Percentiles rank a stretch among this genome's conserved stretches.
Evolutionary conservation across 2,797 vertebrate species (phyloP).

Genomic region (Dryobates pubescens): DNA sequence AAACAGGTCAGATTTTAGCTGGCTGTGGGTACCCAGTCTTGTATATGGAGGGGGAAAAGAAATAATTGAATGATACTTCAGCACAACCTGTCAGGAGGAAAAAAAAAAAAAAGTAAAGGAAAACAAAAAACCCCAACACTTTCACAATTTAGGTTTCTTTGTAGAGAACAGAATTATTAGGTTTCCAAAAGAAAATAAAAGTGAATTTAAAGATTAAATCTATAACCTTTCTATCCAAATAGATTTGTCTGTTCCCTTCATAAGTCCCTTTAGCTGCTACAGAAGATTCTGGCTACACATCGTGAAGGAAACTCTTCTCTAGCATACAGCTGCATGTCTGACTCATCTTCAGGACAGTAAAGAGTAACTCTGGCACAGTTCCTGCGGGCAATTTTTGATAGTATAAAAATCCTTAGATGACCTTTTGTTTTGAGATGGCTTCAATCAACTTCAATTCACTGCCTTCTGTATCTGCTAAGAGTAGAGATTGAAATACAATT

Average conservation of each 20-base stretch:
- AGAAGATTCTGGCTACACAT: background rate
- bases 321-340: background rate
- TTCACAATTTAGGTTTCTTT: background rate
- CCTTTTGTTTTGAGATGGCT: background rate
- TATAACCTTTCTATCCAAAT: background rate
- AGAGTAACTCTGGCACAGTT: background rate
- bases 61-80: background rate
- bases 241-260: background rate
- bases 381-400: background rate
- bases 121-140: rapidly evolving
- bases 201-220: background rate
- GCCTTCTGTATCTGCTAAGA: background rate
- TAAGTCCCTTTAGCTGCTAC: background rate
- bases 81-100: rapidly evolving
- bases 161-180: background rate
- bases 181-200: background rate
- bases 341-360: background rate
- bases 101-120: background rate
- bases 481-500: background rate
- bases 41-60: background rate
- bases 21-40: background rate
- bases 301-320: background rate
- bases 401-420: background rate
- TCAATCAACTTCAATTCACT: background rate
- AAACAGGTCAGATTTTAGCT: background rate